phyloP scores from a whole-genome alignment of 2,888 invertebrate genomes.

The Ditula angustiorana region DNA sequence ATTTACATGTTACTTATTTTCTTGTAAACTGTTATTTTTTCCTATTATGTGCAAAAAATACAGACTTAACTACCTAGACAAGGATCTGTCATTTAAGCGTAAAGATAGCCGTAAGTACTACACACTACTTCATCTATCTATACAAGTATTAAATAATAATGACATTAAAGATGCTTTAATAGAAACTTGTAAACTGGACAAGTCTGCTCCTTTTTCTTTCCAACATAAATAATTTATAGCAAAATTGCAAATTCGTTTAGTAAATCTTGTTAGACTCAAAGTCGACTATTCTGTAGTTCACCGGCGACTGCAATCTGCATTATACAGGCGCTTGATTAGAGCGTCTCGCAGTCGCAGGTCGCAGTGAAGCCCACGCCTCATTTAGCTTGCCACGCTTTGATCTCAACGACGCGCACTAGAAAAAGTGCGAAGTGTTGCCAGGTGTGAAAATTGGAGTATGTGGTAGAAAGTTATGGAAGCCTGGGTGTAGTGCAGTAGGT shows the following conservation, averaged over 20 bases:
- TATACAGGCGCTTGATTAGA: constrained; percentile 13
- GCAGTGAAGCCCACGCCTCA: constrained; percentile 1
- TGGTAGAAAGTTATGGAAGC: not conserved
- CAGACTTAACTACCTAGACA: too few relatives aligned
- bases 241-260: not conserved
- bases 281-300: not conserved
- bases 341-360: not conserved
- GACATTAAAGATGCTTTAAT: too few relatives aligned
- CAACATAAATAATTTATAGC: not conserved
- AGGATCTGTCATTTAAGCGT: too few relatives aligned
- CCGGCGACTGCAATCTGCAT: not conserved
- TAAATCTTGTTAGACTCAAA: constrained; percentile 5
- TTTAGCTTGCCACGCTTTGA: constrained; percentile 12
- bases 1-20: too few relatives aligned
- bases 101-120: too few relatives aligned
- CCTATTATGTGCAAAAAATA: too few relatives aligned
- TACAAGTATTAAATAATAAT: too few relatives aligned
- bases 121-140: too few relatives aligned
- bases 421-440: constrained; percentile 9
- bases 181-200: too few relatives aligned
- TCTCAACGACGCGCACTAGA: not conserved
- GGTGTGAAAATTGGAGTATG: constrained; percentile 3
- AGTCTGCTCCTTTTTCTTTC: not conserved
- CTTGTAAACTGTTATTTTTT: too few relatives aligned
- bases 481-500: not conserved